These are phyloP conservation scores for Ferdinandea cuprea DNA, from an alignment of 2,888 invertebrate genomes.

Conservation along the genomic window DNA sequence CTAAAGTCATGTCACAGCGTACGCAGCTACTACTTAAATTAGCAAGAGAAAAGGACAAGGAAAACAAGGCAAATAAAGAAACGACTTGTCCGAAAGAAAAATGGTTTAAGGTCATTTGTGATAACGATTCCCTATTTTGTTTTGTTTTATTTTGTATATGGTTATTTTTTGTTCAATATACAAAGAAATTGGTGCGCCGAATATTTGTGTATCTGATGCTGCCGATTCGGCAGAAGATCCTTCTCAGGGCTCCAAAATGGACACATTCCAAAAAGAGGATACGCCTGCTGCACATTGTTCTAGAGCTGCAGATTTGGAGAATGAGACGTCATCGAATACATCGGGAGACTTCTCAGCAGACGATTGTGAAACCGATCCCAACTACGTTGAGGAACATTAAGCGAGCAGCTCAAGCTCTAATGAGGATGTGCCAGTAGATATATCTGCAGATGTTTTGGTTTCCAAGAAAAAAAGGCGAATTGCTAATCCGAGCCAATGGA, in stretches of 20 bases:
- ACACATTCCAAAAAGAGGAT: not conserved
- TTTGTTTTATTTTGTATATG: not conserved
- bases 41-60: not conserved
- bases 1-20: conserved; percentile 3
- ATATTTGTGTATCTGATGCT: not conserved
- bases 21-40: conserved; percentile 7
- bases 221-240: conserved; percentile 3
- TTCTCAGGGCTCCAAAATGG: not conserved
- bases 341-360: not conserved
- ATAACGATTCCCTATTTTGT: not conserved
- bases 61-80: conserved; percentile 4
- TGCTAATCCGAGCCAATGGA: conserved; percentile 16
- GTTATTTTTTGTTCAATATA: not conserved
- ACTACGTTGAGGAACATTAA: not conserved
- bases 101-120: not conserved
- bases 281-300: not conserved
- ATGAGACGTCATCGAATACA: not conserved
- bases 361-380: not conserved
- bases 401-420: conserved; percentile 2
- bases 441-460: not conserved
- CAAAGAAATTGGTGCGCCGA: not conserved
- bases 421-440: not conserved
- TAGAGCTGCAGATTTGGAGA: conserved; percentile 1
- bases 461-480: not conserved
- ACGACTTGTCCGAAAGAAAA: conserved; percentile 1